phyloP scores from a whole-genome alignment of 2,113 vertebrate species.

The Mesitornis unicolor region DNA sequence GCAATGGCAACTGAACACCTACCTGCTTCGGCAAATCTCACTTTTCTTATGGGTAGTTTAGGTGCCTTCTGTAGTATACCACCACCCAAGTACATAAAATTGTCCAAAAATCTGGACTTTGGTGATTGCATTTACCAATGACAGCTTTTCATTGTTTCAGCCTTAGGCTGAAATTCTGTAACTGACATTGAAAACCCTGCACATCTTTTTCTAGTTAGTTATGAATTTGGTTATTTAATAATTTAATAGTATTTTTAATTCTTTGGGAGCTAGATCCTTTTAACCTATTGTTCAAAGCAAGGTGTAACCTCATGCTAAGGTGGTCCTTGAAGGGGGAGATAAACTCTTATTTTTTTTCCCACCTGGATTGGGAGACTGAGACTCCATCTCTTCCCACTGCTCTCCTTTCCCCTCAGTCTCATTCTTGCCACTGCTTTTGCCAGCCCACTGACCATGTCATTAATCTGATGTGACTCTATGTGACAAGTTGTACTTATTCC shows the following conservation, averaged over 20 bases:
- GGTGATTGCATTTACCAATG: background rate
- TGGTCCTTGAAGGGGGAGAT: background rate
- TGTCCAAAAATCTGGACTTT: background rate
- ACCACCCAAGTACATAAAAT: background rate
- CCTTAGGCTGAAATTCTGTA: background rate
- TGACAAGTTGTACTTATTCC: background rate
- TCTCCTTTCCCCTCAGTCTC: background rate
- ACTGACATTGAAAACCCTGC: background rate
- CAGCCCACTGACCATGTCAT: background rate
- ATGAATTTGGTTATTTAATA: background rate
- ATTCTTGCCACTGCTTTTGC: background rate
- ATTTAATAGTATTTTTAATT: background rate
- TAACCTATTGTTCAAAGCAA: background rate
- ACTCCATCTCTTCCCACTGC: background rate
- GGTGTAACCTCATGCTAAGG: background rate
- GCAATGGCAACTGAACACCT: background rate
- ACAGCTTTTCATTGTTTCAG: background rate
- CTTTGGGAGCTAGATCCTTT: background rate
- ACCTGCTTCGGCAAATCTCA: background rate
- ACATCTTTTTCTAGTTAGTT: background rate
- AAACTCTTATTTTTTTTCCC: background rate
- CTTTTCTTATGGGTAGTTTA: background rate
- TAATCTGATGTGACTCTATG: background rate
- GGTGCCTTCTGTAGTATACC: background rate
- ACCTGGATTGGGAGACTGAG: background rate